A percentile compares a stretch with the other conserved stretches of the same genome.
These are phyloP conservation scores for Notothenia rossii DNA, from an alignment of 2,113 vertebrate species.

Conservation along the genomic window DNA sequence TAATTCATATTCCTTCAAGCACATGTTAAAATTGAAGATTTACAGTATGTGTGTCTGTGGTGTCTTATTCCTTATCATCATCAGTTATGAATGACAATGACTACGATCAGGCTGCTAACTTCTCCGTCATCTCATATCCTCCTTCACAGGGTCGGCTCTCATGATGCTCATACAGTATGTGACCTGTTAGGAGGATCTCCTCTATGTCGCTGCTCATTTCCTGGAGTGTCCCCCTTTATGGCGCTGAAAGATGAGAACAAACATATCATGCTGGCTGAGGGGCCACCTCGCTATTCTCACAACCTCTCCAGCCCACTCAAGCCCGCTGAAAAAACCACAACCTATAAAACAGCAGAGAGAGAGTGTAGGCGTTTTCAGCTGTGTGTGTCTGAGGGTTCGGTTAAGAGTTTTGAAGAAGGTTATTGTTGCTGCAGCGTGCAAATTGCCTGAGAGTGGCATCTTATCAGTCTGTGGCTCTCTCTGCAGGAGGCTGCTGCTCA, in stretches of 20 bases:
- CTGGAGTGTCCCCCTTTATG: constrained; percentile 47
- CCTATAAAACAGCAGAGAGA: neutral
- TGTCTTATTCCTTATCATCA: neutral
- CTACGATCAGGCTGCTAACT: neutral
- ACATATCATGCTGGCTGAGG: constrained; percentile 32
- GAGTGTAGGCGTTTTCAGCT: constrained; percentile 4
- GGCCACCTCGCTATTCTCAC: constrained; percentile 51
- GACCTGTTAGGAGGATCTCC: constrained; percentile 37
- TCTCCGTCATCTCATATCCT: constrained; percentile 41
- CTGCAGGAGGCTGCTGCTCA: constrained; percentile 28
- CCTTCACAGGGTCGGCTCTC: constrained; percentile 42
- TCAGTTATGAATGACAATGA: constrained; percentile 21
- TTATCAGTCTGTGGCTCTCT: constrained; percentile 33
- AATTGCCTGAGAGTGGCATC: constrained; percentile 56
- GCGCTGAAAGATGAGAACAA: constrained; percentile 42
- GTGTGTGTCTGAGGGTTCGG: constrained; percentile 15
- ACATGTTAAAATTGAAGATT: neutral
- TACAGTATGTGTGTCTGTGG: neutral
- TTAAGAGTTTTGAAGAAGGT: neutral
- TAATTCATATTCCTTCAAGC: neutral
- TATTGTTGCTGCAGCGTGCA: constrained; percentile 36
- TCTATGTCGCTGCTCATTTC: constrained; percentile 53
- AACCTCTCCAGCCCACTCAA: constrained; percentile 54
- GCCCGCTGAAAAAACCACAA: constrained; percentile 13
- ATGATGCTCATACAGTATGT: constrained; percentile 20